Conservation (phyloP, 1,140 invertebrate genomes). For the Leucophenga varia region DNA sequence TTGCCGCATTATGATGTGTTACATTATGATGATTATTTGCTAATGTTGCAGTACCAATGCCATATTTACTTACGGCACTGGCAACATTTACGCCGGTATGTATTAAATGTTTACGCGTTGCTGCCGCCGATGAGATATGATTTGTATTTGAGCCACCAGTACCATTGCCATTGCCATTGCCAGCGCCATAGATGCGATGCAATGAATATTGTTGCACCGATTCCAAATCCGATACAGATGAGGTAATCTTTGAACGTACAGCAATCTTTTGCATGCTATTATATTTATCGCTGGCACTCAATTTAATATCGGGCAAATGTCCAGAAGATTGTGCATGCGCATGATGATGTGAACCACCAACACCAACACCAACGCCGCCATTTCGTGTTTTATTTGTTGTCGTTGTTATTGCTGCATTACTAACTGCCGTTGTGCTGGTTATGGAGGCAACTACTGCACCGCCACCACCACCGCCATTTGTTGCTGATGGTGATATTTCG, state of each 20-base stretch:
- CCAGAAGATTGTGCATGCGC: slow-evolving; percentile 41
- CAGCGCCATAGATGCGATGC: slow-evolving; percentile 45
- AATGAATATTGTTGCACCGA: slow-evolving; percentile 52
- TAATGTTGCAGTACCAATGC: not conserved
- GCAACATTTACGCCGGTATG: slow-evolving; percentile 18
- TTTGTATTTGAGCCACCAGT: slow-evolving; percentile 36
- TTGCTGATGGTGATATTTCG: slow-evolving; percentile 40
- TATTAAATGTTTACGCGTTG: slow-evolving; percentile 43
- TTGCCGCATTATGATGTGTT: slow-evolving; percentile 46
- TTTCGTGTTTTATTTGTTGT: slow-evolving; percentile 18
- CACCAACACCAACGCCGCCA: not conserved
- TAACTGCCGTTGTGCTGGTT: slow-evolving; percentile 49
- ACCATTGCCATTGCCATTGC: not conserved
- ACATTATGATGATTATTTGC: slow-evolving; percentile 43
- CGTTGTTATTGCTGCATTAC: slow-evolving; percentile 48
- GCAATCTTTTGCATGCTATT: slow-evolving; percentile 54
- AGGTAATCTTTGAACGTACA: slow-evolving; percentile 51
- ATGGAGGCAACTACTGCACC: slow-evolving; percentile 47
- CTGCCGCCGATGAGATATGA: slow-evolving; percentile 41
- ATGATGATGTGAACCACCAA: slow-evolving; percentile 16
- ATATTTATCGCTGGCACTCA: slow-evolving; percentile 51
- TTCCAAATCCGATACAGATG: slow-evolving; percentile 51
- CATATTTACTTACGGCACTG: slow-evolving; percentile 12
- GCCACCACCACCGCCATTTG: slow-evolving; percentile 13
- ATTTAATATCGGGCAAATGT: slow-evolving; percentile 53